Percentiles rank a stretch among this genome's conserved stretches.
Conservation (phyloP, 2,888 invertebrate species). For the Cryptophagus acutangulus region DNA sequence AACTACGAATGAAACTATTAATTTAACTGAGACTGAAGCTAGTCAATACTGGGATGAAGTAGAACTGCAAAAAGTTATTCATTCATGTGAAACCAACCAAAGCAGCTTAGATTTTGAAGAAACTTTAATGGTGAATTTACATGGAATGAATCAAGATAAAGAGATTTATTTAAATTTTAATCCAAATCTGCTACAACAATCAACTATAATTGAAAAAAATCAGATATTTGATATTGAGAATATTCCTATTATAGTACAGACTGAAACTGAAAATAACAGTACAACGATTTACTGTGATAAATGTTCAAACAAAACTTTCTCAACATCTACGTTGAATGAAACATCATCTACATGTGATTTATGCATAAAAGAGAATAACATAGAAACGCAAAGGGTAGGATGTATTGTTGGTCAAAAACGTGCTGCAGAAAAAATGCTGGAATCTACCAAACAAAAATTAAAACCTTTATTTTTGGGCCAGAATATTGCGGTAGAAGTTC, state of each 20-base stretch:
- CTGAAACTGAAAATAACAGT: conserved; percentile 1
- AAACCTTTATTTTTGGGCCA: conserved; percentile 13
- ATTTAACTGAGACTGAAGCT: too few species aligned
- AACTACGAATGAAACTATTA: too few species aligned
- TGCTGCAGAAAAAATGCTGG: conserved; percentile 16
- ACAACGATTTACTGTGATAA: background rate
- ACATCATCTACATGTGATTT: background rate
- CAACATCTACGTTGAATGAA: background rate
- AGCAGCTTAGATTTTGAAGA: too few species aligned
- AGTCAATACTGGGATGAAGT: too few species aligned
- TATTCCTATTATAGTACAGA: background rate
- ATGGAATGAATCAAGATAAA: too few species aligned
- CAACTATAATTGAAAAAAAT: background rate
- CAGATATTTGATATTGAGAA: background rate
- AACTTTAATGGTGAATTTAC: too few species aligned
- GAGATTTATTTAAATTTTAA: too few species aligned
- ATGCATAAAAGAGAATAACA: background rate
- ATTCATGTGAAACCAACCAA: too few species aligned
- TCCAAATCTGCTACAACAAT: too few species aligned
- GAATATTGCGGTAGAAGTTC: conserved; percentile 13
- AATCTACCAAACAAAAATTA: conserved; percentile 12
- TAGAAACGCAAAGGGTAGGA: conserved; percentile 6
- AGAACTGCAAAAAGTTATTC: too few species aligned
- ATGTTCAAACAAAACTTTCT: background rate
- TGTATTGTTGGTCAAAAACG: conserved; percentile 14